These are phyloP conservation scores for Latheticus oryzae DNA, from an alignment of 2,888 invertebrate species.

Conservation along the genomic window DNA sequence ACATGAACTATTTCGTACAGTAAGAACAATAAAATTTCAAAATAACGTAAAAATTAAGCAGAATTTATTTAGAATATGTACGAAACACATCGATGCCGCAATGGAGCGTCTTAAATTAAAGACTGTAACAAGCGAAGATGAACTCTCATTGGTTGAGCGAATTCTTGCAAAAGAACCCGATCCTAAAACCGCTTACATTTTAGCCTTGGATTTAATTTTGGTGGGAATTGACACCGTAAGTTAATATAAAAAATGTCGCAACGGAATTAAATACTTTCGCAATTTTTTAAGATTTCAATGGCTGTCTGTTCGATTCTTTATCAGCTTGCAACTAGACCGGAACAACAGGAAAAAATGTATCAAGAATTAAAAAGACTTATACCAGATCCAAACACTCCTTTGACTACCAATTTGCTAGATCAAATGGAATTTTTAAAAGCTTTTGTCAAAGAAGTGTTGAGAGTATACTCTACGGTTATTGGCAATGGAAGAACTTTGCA, in stretches of 20 bases:
- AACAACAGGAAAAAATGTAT: constrained; percentile 73
- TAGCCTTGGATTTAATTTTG: constrained; percentile 80
- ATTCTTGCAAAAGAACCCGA: constrained; percentile 72
- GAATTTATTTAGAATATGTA: constrained; percentile 69
- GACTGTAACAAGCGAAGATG: constrained; percentile 64
- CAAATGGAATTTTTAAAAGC: constrained; percentile 77
- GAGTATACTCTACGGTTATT: constrained; percentile 82
- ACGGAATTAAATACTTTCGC: not conserved
- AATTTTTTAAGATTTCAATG: constrained; percentile 74
- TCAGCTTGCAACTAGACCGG: constrained; percentile 75
- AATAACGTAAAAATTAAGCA: constrained; percentile 2
- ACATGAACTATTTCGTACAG: constrained; percentile 77
- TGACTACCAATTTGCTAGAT: constrained; percentile 71
- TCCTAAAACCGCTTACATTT: constrained; percentile 74
- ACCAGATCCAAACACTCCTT: constrained; percentile 65
- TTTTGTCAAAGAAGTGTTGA: constrained; percentile 79
- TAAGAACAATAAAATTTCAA: constrained; percentile 61
- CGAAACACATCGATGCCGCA: constrained; percentile 72
- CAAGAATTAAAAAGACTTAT: constrained; percentile 69
- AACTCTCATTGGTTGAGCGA: constrained; percentile 72
- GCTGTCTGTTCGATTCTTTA: constrained; percentile 80
- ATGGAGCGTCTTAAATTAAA: constrained; percentile 63
- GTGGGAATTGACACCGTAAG: constrained; percentile 84
- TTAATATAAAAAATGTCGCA: constrained; percentile 19
- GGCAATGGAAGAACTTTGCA: constrained; percentile 80